Evolutionary conservation across 2,888 invertebrate genomes (phyloP).

Genomic region (Acholoe squamosa): DNA sequence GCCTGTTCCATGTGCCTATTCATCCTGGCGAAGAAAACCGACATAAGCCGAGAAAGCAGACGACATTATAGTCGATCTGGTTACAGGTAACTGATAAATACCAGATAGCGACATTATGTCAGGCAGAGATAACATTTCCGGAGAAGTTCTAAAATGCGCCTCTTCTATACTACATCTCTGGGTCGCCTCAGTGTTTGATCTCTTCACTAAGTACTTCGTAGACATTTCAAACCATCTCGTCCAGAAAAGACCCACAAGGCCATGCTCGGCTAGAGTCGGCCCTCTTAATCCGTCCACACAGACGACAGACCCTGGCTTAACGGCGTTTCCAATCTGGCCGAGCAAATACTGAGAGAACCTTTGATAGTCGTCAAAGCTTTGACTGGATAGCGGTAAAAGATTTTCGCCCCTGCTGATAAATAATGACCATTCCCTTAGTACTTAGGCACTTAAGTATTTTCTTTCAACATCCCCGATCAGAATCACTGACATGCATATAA

Average conservation of each 20-base stretch:
- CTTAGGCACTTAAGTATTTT: too few species aligned
- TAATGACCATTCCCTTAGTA: too few species aligned
- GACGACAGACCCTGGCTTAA: background rate
- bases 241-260: background rate
- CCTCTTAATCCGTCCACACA: background rate
- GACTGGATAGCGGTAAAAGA: too few species aligned
- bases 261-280: background rate
- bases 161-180: background rate
- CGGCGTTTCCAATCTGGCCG: background rate
- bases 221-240: background rate
- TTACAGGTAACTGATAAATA: background rate
- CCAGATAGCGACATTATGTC: background rate
- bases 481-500: too few species aligned
- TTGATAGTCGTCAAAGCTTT: too few species aligned
- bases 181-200: background rate
- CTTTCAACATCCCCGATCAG: too few species aligned
- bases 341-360: too few species aligned
- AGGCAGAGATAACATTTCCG: background rate
- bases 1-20: background rate
- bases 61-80: background rate
- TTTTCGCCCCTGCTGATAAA: too few species aligned
- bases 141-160: background rate
- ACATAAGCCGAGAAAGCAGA: background rate
- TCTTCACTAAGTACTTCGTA: background rate
- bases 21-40: background rate